Conservation (phyloP, 2,888 invertebrate species). For the Polymixis lichenea region DNA sequence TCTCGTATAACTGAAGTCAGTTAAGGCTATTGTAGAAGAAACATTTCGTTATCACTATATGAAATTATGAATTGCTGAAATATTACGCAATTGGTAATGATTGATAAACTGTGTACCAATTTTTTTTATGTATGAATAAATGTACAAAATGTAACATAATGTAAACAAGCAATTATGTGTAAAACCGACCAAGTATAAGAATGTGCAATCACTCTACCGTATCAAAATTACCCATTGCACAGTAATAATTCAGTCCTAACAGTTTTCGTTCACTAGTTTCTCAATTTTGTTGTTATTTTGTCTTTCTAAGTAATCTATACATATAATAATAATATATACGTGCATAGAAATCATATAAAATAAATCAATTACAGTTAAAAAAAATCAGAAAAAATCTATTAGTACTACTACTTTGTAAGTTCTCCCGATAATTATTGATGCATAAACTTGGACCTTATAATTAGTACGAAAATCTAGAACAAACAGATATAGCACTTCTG, state of each 20-base stretch:
- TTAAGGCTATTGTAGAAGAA: not conserved
- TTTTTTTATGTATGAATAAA: not conserved
- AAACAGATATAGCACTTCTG: not conserved
- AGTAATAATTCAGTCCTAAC: not conserved
- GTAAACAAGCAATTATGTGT: not conserved
- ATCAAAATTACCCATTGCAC: not conserved
- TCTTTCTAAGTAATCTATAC: not conserved
- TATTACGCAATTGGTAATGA: not conserved
- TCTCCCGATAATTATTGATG: not conserved
- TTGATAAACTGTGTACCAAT: not conserved
- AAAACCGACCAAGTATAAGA: not conserved
- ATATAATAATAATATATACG: not conserved
- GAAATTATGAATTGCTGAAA: not conserved
- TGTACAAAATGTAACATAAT: not conserved
- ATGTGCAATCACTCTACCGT: not conserved
- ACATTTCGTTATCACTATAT: not conserved
- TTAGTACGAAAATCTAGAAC: not conserved
- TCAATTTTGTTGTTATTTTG: not conserved
- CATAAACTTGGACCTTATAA: not conserved
- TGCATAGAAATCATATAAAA: no score
- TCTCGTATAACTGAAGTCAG: not conserved
- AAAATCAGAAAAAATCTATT: no score
- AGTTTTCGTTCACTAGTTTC: not conserved
- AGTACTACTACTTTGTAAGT: not conserved
- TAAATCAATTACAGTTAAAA: no score